Evolutionary conservation across 1,140 invertebrate genomes (phyloP), one percentile per base, ranked within the genome.

Genomic region (Drosophila lowei): DNA sequence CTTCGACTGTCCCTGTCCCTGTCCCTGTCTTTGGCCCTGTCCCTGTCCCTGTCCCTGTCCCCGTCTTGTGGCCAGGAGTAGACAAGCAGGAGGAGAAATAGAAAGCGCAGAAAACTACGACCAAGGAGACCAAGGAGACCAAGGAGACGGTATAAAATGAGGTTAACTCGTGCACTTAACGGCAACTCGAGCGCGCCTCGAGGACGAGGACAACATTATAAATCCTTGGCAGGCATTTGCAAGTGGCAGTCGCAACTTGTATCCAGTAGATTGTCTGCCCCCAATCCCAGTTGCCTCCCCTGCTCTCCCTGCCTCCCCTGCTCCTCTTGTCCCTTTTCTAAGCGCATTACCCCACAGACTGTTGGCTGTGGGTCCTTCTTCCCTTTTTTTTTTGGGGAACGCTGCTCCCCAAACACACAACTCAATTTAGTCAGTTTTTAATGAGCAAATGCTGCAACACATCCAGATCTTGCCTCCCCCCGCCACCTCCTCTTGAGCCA

Each of bases 111-210:
- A n/a, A 15, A 41, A 28, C 16, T 16, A 60, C n/a, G 21, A 67
- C 49, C 57, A 53, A 50, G 44, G 43, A 42, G 28, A 42, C 62
- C 30, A 72, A 60, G 68, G 61, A 58, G 23, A 25, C 23, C 23
- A 25, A 25, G 23, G 3, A 25, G 23, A 66, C 58, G 34, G 48
- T n/a, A 77, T 56, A 77, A 80, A 86, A 86, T 65, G 81, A 79
- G 81, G 81, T 86, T 86, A 86, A 86, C 81, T 85, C 81, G 83
- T 85, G 83, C 83, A 86, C 81, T 88, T 85, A 85, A 85, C 81
- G 83, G 71, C 60, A 74, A 75, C 77, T 73, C 68, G 77, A 86
- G 81, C 81, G 81, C 81, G 80, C 71, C 81, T 72, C 81, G 77
- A 75, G 79, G 53, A 83, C 75, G 79, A 86, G 81, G 80, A 86